phyloP scores from a whole-genome alignment of 1,140 invertebrate species.

The Ostrea edulis region DNA sequence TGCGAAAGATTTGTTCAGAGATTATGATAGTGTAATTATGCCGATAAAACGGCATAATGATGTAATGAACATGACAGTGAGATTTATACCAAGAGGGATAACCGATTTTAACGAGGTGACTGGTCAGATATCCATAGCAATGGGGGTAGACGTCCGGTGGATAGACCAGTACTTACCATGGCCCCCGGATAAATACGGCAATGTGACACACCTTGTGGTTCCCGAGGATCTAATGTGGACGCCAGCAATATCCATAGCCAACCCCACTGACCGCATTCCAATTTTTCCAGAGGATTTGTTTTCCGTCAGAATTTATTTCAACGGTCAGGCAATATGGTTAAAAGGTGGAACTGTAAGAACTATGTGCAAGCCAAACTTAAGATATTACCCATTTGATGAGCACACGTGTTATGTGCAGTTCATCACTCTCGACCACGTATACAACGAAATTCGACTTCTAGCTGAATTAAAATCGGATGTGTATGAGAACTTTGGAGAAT shows the following conservation, averaged over 20 bases:
- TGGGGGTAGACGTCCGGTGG: conserved; percentile 43
- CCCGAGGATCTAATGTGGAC: conserved; percentile 44
- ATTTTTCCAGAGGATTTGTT: conserved; percentile 28
- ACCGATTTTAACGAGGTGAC: conserved; percentile 47
- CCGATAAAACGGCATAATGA: not conserved
- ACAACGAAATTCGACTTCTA: conserved; percentile 1
- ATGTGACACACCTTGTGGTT: not conserved
- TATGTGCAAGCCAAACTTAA: conserved; percentile 33
- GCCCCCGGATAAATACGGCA: conserved; percentile 28
- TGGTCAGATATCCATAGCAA: conserved; percentile 47
- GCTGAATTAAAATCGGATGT: conserved; percentile 20
- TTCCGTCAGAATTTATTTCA: not conserved
- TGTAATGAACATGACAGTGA: conserved; percentile 37
- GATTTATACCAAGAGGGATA: conserved; percentile 43
- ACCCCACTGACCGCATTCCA: conserved; percentile 12
- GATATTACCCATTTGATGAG: conserved; percentile 52
- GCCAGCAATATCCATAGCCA: conserved; percentile 33
- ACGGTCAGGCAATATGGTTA: conserved; percentile 36
- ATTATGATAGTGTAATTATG: not conserved
- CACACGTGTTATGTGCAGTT: conserved; percentile 40
- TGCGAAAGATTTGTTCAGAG: not conserved
- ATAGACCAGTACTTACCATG: conserved; percentile 35
- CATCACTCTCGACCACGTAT: not conserved
- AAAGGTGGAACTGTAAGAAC: conserved; percentile 28
- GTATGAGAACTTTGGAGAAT: conserved; percentile 6